Conservation (phyloP, 2,888 invertebrate species). For the Creontiades dilutus region DNA sequence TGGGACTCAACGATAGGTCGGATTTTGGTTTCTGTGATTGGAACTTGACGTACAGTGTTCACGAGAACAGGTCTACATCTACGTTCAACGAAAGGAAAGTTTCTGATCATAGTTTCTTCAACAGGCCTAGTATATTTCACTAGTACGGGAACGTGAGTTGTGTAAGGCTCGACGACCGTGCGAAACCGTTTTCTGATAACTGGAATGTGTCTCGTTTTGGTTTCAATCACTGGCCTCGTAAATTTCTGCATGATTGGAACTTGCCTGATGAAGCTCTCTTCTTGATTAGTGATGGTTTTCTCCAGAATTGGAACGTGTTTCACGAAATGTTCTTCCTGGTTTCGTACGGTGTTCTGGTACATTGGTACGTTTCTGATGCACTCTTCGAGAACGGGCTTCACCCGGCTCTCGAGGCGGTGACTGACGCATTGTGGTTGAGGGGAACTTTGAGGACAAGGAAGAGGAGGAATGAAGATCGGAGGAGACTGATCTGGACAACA, state of each 20-base stretch:
- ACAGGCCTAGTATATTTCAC: conserved; percentile 69
- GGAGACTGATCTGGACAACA: neutral
- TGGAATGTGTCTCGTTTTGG: conserved; percentile 71
- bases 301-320: conserved; percentile 71
- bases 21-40: conserved; percentile 64
- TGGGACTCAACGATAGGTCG: conserved; percentile 65
- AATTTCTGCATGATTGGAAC: conserved; percentile 66
- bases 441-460: neutral
- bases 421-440: conserved; percentile 60
- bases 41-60: conserved; percentile 65
- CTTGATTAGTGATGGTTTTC: conserved; percentile 35
- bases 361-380: conserved; percentile 69
- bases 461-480: neutral
- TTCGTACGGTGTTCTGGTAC: conserved; percentile 64
- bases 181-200: conserved; percentile 65
- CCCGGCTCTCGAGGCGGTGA: conserved; percentile 52
- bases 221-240: conserved; percentile 71
- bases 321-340: conserved; percentile 63
- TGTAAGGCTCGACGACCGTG: conserved; percentile 72
- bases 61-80: conserved; percentile 68
- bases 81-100: conserved; percentile 69
- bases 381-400: conserved; percentile 73
- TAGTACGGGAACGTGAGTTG: conserved; percentile 68
- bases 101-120: conserved; percentile 68
- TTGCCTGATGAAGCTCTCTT: conserved; percentile 64